Percentiles rank a stretch among this genome's conserved stretches.
These are phyloP conservation scores for Semnornis frantzii DNA, from an alignment of 2,113 vertebrate species.

Conservation along the genomic window DNA sequence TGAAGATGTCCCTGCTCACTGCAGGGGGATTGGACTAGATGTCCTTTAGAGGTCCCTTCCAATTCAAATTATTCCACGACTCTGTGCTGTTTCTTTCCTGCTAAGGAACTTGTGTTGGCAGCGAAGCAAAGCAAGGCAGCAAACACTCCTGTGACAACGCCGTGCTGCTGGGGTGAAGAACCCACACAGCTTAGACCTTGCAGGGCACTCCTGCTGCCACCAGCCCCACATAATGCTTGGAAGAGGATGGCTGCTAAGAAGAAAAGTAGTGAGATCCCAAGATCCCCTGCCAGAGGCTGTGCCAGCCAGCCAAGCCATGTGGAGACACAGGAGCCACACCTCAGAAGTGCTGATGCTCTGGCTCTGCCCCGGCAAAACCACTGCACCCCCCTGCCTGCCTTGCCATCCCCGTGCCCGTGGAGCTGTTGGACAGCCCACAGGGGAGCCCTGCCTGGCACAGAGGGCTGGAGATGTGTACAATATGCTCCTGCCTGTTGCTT, in stretches of 20 bases:
- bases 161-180: not conserved
- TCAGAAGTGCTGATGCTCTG: conserved; percentile 46
- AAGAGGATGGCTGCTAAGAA: not conserved
- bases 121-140: not conserved
- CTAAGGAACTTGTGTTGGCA: not conserved
- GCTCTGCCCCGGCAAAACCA: not conserved
- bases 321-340: not conserved
- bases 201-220: not conserved
- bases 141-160: not conserved
- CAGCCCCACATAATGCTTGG: rapidly evolving
- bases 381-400: not conserved
- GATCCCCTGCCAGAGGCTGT: not conserved
- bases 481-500: not conserved
- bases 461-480: not conserved
- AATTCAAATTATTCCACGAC: not conserved
- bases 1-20: not conserved
- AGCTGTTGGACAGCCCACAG: conserved; percentile 16
- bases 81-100: not conserved
- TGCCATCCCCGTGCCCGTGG: not conserved
- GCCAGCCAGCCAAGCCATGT: not conserved
- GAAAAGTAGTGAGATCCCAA: not conserved
- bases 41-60: not conserved
- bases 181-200: not conserved
- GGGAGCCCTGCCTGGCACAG: not conserved
- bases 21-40: not conserved